phyloP scores from a whole-genome alignment of 1,140 invertebrate species.

The Calephelis virginiensis region DNA sequence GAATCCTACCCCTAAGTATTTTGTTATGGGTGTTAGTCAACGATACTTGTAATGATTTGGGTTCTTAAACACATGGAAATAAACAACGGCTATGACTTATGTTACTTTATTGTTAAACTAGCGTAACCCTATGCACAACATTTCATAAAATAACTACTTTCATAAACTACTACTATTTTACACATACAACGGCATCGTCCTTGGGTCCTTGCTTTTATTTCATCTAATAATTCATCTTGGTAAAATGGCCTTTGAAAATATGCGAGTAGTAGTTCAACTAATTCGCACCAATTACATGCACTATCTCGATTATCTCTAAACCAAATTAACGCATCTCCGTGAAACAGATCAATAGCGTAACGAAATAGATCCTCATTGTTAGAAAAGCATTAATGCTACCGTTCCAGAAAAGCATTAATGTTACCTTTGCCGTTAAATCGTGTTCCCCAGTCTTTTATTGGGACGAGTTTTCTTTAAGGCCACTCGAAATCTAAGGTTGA shows the following conservation, averaged over 20 bases:
- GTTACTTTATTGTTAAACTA: too few species aligned
- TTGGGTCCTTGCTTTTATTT: constrained; percentile 43
- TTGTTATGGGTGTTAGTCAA: too few species aligned
- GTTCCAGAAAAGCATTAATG: constrained; percentile 41
- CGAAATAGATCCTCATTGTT: constrained; percentile 31
- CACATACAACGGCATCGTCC: constrained; percentile 18
- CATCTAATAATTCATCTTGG: constrained; percentile 42
- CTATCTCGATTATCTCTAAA: constrained; percentile 36
- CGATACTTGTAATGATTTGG: too few species aligned
- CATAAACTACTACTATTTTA: too few species aligned
- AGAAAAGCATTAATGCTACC: constrained; percentile 36
- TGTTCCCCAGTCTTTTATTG: constrained; percentile 32
- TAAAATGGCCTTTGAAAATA: constrained; percentile 38
- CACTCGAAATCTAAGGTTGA: too few species aligned
- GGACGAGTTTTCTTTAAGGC: constrained; percentile 30
- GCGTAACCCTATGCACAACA: too few species aligned
- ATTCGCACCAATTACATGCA: constrained; percentile 27
- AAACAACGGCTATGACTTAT: too few species aligned
- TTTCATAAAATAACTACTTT: too few species aligned
- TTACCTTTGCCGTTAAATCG: constrained; percentile 37
- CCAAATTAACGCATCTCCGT: constrained; percentile 41
- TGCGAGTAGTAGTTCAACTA: constrained; percentile 26
- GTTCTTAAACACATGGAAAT: too few species aligned
- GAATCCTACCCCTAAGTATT: too few species aligned
- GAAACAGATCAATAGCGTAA: constrained; percentile 39